Evolutionary conservation across 1,140 invertebrate species (phyloP), one percentile per base, ranked within the genome.

Genomic region (Plectus sambesii): DNA sequence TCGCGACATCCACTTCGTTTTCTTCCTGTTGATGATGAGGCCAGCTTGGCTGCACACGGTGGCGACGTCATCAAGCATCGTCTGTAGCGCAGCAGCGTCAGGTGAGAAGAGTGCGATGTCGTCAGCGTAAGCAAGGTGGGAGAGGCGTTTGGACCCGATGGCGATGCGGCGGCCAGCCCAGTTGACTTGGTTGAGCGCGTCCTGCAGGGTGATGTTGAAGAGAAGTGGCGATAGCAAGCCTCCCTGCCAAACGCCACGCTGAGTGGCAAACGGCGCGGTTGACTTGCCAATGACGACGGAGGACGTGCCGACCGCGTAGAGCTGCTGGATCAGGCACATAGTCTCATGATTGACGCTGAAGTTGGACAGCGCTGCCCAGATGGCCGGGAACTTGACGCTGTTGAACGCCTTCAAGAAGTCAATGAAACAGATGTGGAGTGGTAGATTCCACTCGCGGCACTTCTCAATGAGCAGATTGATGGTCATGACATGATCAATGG

Each of bases 221-320:
- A 76, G 55, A 2, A 74, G 17, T 0, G 74, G 72, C 0, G 65
- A 70, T 2, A 77, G 58, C 0, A 74, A 71, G 43, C 77, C 74
- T 0, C 76, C 75, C 48, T 77, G 75, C 35, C 72, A 69, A 1
- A 76, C 74, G 0, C 74, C 75, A 20, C 62, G 48, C 19, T 51
- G n/a, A 1, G 26, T 17, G 5, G 3, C 49, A 24, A 38, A 51
- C 4, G 4, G 1, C 8, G 22, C 48, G n/a, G 3, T n/a, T 6
- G n/a, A 4, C 8, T 29, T 15, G 22, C 12, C n/a, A 5, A 51
- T 19, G 3, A n/a, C 3, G n/a, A 50, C 6, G 4, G 45, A 29
- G n/a, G 47, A 27, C 5, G 23, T 17, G 3, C 48, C 47, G 15
- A 33, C 42, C 1, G 2, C 3, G 22, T 50, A 50, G 15, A 50